phyloP scores from a whole-genome alignment of 2,113 vertebrate species.

The Pollimyrus isidori region DNA sequence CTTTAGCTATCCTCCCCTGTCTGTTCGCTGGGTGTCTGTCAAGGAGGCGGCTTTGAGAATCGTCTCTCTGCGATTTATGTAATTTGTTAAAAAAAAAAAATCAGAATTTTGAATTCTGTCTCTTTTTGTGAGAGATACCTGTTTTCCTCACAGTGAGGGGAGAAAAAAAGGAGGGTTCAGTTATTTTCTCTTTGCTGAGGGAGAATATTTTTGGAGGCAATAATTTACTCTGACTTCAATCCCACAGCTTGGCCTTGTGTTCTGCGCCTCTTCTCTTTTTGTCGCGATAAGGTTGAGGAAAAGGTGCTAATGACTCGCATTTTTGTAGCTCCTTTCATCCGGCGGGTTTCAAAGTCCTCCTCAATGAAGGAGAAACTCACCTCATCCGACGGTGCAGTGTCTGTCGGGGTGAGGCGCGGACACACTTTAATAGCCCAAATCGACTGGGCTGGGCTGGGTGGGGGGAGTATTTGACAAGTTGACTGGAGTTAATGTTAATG shows the following conservation, averaged over 20 bases:
- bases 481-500: not conserved
- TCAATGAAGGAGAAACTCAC: not conserved
- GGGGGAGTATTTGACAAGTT: not conserved
- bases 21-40: conserved; percentile 59
- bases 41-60: conserved; percentile 56
- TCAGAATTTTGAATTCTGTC: conserved; percentile 32
- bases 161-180: not conserved
- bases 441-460: not conserved
- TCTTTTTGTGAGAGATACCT: conserved; percentile 30
- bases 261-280: not conserved
- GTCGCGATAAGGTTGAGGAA: conserved; percentile 11
- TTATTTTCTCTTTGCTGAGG: conserved; percentile 21
- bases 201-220: conserved; percentile 15
- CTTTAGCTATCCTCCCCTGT: conserved; percentile 52
- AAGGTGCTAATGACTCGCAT: conserved; percentile 11
- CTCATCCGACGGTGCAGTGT: not conserved
- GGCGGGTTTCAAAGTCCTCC: not conserved
- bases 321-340: conserved; percentile 4
- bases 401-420: not conserved
- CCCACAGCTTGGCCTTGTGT: not conserved
- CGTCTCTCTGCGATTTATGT: conserved; percentile 54
- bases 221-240: conserved; percentile 16
- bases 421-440: not conserved
- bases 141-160: conserved; percentile 20
- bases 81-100: conserved; percentile 49